A percentile compares a stretch with the other conserved stretches of the same genome.
Evolutionary conservation across 2,797 vertebrate species (phyloP).

Genomic region (Thaleichthys pacificus): DNA sequence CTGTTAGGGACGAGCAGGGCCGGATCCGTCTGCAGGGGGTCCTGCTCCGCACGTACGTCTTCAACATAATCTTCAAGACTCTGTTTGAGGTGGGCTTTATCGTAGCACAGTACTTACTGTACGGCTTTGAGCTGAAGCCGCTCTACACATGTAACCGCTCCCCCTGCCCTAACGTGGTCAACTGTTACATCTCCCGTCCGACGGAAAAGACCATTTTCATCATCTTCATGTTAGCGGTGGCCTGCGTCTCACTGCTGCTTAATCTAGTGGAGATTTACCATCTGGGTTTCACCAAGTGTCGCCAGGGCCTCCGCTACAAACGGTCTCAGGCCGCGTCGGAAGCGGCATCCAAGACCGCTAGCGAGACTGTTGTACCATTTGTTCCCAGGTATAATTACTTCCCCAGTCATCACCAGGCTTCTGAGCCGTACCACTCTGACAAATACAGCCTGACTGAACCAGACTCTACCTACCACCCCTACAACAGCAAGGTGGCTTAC

Average conservation of each 20-base stretch:
- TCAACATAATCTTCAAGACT: constrained; percentile 86
- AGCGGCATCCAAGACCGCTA: constrained; percentile 42
- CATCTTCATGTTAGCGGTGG: constrained; percentile 86
- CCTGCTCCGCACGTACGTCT: constrained; percentile 82
- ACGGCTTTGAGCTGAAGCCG: constrained; percentile 84
- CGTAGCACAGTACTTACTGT: constrained; percentile 85
- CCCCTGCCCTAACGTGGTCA: constrained; percentile 86
- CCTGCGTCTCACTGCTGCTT: constrained; percentile 84
- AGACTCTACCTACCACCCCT: constrained; percentile 64
- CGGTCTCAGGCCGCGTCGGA: constrained; percentile 24
- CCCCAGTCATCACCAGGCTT: constrained; percentile 50
- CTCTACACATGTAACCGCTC: constrained; percentile 85
- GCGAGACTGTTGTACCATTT: constrained; percentile 65
- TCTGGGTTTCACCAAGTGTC: constrained; percentile 82
- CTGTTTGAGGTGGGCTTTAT: constrained; percentile 88
- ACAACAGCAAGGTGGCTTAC: constrained; percentile 68
- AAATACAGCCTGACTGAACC: constrained; percentile 72
- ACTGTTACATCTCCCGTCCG: constrained; percentile 89
- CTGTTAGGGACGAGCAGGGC: constrained; percentile 70
- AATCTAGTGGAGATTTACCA: constrained; percentile 89
- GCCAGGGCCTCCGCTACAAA: constrained; percentile 70
- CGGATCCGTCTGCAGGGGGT: constrained; percentile 79
- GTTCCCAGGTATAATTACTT: constrained; percentile 74
- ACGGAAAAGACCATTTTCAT: constrained; percentile 91
- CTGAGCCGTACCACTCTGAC: constrained; percentile 57